A percentile compares a stretch with the other conserved stretches of the same genome.
Evolutionary conservation across 2,113 vertebrate genomes (phyloP).

Genomic region (Albula goreensis): DNA sequence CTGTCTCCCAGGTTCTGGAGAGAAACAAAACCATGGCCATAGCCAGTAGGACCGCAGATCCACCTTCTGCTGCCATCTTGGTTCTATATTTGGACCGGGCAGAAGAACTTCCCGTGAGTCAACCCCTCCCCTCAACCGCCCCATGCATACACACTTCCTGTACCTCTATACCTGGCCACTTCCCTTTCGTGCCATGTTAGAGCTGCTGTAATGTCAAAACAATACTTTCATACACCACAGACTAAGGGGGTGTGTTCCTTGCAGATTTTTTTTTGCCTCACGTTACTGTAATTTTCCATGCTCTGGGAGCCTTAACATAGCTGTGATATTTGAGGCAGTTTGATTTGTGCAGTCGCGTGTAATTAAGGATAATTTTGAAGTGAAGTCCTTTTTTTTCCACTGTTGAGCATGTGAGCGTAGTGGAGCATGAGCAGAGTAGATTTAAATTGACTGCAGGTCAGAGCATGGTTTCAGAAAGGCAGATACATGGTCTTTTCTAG

Average conservation of each 20-base stretch:
- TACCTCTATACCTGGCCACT: not conserved
- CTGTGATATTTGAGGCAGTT: not conserved
- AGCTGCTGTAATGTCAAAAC: not conserved
- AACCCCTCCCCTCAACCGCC: no score
- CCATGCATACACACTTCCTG: not conserved
- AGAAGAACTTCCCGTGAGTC: constrained; percentile 81
- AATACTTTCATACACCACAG: not conserved
- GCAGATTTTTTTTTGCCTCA: no score
- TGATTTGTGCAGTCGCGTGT: not conserved
- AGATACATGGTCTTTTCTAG: no score
- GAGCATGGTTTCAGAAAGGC: no score
- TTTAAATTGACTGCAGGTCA: no score
- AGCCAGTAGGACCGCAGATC: constrained; percentile 69
- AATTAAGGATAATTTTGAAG: no score
- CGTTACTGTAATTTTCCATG: not conserved
- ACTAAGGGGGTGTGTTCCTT: not conserved
- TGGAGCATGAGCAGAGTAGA: no score
- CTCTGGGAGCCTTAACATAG: not conserved
- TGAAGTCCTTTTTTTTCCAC: no score
- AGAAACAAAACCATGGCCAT: constrained; percentile 79
- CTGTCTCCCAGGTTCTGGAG: constrained; percentile 72
- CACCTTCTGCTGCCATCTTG: constrained; percentile 83
- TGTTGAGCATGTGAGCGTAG: no score
- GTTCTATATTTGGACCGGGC: constrained; percentile 85
- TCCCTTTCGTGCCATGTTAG: not conserved